These are phyloP conservation scores for Pelagia noctiluca DNA, from an alignment of 30 jellyfish, hydroid and myxozoan genomes.

Conservation along the genomic window DNA sequence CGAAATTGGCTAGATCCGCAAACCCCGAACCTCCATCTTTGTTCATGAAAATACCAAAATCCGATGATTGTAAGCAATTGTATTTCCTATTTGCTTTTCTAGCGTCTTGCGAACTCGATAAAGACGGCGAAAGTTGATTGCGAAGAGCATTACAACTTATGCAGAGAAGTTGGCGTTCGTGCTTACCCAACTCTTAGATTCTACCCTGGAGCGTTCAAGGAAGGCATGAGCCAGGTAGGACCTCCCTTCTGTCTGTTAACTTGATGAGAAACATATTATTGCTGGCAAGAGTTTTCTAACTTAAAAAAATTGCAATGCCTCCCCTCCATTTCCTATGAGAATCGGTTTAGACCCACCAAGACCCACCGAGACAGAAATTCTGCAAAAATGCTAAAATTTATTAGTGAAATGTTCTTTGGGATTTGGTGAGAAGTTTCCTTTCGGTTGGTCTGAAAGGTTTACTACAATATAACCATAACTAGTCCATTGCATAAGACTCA, in stretches of 20 bases:
- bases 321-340: background rate
- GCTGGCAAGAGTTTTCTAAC: background rate
- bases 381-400: background rate
- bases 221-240: constrained; percentile 96
- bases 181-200: constrained; percentile 88
- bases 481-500: too few species aligned
- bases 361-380: background rate
- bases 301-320: background rate
- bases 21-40: too few species aligned
- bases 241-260: background rate
- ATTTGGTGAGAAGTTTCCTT: too few species aligned
- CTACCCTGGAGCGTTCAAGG: constrained; percentile 77
- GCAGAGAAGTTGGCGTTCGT: constrained; percentile 92
- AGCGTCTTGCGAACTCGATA: constrained; percentile 74
- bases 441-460: too few species aligned
- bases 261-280: background rate
- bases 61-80: background rate
- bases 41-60: background rate
- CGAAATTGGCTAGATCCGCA: too few species aligned
- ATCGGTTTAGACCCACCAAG: background rate
- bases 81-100: background rate
- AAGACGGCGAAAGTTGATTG: constrained; percentile 90
- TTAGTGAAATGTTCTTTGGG: background rate
- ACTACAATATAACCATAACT: too few species aligned
- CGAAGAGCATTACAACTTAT: constrained; percentile 74